A percentile compares a stretch with the other conserved stretches of the same genome.
Conservation (phyloP, 2,888 invertebrate genomes). For the Emmelina monodactyla region DNA sequence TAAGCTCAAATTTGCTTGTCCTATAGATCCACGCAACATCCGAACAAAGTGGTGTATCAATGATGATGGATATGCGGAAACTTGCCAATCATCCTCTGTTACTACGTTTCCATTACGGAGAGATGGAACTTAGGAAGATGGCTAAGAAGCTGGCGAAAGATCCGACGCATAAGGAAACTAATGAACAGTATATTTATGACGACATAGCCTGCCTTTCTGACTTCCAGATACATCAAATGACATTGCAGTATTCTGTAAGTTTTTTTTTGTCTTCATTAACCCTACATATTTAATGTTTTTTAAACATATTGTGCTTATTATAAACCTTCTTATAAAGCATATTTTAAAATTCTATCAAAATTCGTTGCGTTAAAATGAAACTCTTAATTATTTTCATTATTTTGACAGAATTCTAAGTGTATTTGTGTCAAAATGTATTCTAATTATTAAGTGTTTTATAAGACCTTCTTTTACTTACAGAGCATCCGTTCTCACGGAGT, state of each 20-base stretch:
- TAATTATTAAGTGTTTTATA: too few species aligned
- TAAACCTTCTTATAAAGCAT: too few species aligned
- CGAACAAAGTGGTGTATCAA: slow-evolving; percentile 73
- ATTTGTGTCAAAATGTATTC: too few species aligned
- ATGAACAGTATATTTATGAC: slow-evolving; percentile 81
- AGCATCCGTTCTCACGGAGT: slow-evolving; percentile 69
- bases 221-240: slow-evolving; percentile 87
- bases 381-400: too few species aligned
- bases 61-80: slow-evolving; percentile 94
- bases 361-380: too few species aligned
- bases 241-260: slow-evolving; percentile 70
- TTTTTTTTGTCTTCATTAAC: too few species aligned
- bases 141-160: slow-evolving; percentile 74
- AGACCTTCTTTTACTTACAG: too few species aligned
- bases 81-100: slow-evolving; percentile 93
- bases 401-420: too few species aligned
- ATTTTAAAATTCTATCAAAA: too few species aligned
- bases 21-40: slow-evolving; percentile 59
- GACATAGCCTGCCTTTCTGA: slow-evolving; percentile 90
- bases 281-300: too few species aligned
- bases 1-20: too few species aligned
- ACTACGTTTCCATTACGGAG: slow-evolving; percentile 76
- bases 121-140: slow-evolving; percentile 70
- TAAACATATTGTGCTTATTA: too few species aligned
- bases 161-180: slow-evolving; percentile 76